Evolutionary conservation across 2,113 vertebrate genomes (phyloP), one percentile per base, ranked within the genome.

Genomic region (Sorex fumeus): DNA sequence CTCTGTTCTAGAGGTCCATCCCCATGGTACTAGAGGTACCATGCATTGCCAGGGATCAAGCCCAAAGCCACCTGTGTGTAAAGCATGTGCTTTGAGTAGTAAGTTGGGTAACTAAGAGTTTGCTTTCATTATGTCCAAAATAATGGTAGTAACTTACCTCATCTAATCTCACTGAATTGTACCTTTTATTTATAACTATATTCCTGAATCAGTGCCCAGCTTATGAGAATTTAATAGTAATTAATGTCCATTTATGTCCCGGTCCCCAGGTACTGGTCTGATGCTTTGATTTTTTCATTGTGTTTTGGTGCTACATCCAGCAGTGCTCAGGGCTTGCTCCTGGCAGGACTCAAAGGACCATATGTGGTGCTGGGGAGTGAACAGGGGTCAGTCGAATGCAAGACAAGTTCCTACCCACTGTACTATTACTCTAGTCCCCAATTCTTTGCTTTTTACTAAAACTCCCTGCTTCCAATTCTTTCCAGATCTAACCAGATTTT

Each of bases 141-240:
- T 87, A 93, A 82, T 84, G 23, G 12, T 84, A 82, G 47, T 74
- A 69, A 66, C 27, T 80, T 91, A 93, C 91, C n/a, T 86, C n/a
- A 87, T 90, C 89, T 90, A 50, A 64, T 93, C 27, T 36, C 53
- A 92, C 32, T 64, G 11, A 77, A 89, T 92, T 87, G 43, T n/a
- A 71, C 43, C 21, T 72, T 87, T 81, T 84, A 78, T 89, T 75
- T 86, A 16, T 80, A 12, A 40, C 40, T 77, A 47, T 90, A 19
- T 75, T 64, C 30, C 70, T 85, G 66, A 82, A 15, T 36, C 18
- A 71, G 8, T 86, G 23, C 43, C 75, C 36, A 57, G 3, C 34
- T 81, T 36, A 45, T 32, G 34, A 84, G 30, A 10, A 70, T 82
- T 79, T 78, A 67, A 69, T 71, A 69, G 25, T 81, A 77, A 90